Evolutionary conservation across 2,113 vertebrate species (phyloP).

Genomic region (Proteles cristata): DNA sequence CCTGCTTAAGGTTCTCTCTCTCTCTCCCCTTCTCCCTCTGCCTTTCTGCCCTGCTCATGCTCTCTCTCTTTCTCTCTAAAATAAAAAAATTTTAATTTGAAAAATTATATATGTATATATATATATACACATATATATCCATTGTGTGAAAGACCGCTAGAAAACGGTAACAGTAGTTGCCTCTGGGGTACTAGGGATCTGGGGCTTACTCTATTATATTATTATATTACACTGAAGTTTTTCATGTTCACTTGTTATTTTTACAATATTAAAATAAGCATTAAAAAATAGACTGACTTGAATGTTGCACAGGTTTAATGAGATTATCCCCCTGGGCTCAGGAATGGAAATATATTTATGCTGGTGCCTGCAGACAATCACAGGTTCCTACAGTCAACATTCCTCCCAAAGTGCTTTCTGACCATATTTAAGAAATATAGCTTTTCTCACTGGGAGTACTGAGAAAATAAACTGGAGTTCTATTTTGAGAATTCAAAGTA

Average conservation of each 20-base stretch:
- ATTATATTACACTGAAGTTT: not conserved
- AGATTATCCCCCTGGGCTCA: slow-evolving; percentile 39
- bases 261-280: slow-evolving; percentile 49
- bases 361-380: not conserved
- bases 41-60: too few species aligned
- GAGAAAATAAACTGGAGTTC: slow-evolving; percentile 79
- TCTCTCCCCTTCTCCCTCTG: too few species aligned
- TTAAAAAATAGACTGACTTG: slow-evolving; percentile 44
- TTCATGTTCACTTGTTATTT: slow-evolving; percentile 7
- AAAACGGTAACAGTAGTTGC: not conserved
- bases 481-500: slow-evolving; percentile 79
- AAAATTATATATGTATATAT: too few species aligned
- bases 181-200: not conserved
- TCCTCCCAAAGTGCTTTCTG: slow-evolving; percentile 26
- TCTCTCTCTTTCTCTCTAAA: too few species aligned
- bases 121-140: not conserved
- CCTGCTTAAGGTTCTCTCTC: too few species aligned
- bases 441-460: slow-evolving; percentile 63
- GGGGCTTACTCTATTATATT: not conserved
- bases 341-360: slow-evolving; percentile 33
- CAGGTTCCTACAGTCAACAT: slow-evolving; percentile 40
- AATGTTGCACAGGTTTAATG: slow-evolving; percentile 15
- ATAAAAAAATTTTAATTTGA: too few species aligned
- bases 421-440: slow-evolving; percentile 74
- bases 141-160: not conserved